phyloP scores from a whole-genome alignment of 2,888 invertebrate genomes.

The Eupeodes luniger region DNA sequence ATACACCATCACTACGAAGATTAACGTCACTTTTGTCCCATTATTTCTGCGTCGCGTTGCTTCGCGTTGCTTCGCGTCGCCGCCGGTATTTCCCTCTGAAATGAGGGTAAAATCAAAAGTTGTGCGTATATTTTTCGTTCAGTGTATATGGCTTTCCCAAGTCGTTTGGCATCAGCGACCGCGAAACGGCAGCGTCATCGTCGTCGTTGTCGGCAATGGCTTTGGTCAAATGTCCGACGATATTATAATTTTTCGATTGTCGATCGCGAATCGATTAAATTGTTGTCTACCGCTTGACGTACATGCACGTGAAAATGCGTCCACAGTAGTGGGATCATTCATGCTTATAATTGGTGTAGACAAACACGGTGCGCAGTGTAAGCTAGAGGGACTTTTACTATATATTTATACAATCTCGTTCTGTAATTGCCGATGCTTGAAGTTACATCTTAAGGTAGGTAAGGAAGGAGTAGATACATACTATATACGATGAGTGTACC shows the following conservation, averaged over 20 bases:
- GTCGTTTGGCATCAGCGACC: not conserved
- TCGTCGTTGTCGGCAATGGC: conserved; percentile 18
- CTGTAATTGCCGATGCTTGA: conserved; percentile 64
- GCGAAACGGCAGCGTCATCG: conserved; percentile 10
- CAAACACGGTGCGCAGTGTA: conserved; percentile 59
- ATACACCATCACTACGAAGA: too few relatives aligned
- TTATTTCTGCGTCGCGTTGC: too few relatives aligned
- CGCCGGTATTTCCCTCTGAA: too few relatives aligned
- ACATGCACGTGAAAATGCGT: conserved; percentile 74
- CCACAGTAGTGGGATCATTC: conserved; percentile 74
- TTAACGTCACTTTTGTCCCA: too few relatives aligned
- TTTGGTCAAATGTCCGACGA: conserved; percentile 75
- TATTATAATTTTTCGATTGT: conserved; percentile 76
- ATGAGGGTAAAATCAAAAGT: too few relatives aligned
- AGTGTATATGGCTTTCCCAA: not conserved
- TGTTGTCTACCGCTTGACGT: conserved; percentile 70
- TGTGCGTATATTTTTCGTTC: not conserved
- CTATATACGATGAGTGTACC: conserved; percentile 2
- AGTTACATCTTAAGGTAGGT: not conserved
- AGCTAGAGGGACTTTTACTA: conserved; percentile 30
- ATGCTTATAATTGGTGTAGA: conserved; percentile 75
- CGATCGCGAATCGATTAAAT: conserved; percentile 75
- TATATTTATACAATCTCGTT: conserved; percentile 47
- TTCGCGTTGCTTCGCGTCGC: too few relatives aligned
- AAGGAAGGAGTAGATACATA: conserved; percentile 22